Evolutionary conservation across 2,797 vertebrate genomes (phyloP).

Genomic region (Leptatherina wallacei): DNA sequence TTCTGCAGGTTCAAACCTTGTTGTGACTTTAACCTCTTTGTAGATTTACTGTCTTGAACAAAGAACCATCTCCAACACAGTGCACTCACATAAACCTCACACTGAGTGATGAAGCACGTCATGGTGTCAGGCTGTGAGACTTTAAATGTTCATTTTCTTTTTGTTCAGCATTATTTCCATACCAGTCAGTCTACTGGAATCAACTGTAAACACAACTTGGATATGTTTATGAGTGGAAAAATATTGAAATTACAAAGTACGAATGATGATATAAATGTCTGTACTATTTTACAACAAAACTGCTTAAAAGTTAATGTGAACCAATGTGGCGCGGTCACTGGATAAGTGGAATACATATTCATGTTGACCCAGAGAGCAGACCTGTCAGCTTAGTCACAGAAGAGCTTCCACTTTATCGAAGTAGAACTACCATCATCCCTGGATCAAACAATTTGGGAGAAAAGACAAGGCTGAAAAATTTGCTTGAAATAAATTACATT

Average conservation of each 20-base stretch:
- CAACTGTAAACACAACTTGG: neutral
- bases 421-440: constrained; percentile 22
- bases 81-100: no score
- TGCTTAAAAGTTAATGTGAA: constrained; percentile 64
- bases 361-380: constrained; percentile 50
- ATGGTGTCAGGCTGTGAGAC: neutral
- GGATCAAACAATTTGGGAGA: constrained; percentile 15
- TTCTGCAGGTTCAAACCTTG: no score
- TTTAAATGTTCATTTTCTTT: neutral
- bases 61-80: no score
- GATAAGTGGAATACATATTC: constrained; percentile 64
- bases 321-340: constrained; percentile 71
- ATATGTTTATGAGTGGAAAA: neutral
- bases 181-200: neutral
- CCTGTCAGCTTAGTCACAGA: constrained; percentile 26
- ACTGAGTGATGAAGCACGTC: no score
- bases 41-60: no score
- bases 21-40: no score
- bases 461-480: neutral
- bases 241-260: neutral
- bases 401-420: constrained; percentile 58
- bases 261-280: no score
- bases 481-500: neutral
- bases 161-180: neutral
- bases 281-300: no score